A percentile compares a stretch with the other conserved stretches of the same genome.
These are phyloP conservation scores for Troides helena DNA, from an alignment of 2,888 invertebrate species.

Conservation along the genomic window DNA sequence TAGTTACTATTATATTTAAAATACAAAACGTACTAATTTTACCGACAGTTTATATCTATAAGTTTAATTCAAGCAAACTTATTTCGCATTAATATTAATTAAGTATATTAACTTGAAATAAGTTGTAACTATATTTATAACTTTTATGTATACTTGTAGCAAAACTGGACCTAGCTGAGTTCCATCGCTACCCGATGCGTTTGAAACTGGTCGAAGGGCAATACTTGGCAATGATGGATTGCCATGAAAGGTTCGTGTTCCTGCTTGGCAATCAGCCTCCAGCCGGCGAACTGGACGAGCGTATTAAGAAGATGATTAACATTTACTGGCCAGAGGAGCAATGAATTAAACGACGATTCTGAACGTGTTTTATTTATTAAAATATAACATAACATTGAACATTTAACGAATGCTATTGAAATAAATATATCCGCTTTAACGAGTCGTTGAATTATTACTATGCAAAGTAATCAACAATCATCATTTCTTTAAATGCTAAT, in stretches of 20 bases:
- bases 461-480: too few species aligned
- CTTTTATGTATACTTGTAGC: slow-evolving; percentile 39
- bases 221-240: slow-evolving; percentile 68
- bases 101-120: background rate
- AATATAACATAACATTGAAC: background rate
- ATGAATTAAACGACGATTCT: slow-evolving; percentile 3
- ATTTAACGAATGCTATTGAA: background rate
- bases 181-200: slow-evolving; percentile 63
- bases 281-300: slow-evolving; percentile 51
- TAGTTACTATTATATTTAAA: too few species aligned
- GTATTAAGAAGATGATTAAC: slow-evolving; percentile 56
- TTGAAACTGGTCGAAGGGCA: slow-evolving; percentile 58
- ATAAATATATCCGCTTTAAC: background rate
- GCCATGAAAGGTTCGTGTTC: slow-evolving; percentile 64
- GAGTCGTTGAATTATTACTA: background rate
- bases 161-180: slow-evolving; percentile 54
- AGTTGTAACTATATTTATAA: background rate
- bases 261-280: slow-evolving; percentile 57
- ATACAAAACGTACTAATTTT: too few species aligned
- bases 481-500: too few species aligned
- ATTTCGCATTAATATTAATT: background rate
- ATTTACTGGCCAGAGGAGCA: slow-evolving; percentile 59
- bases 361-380: slow-evolving; percentile 6
- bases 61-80: too few species aligned
- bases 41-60: too few species aligned